A percentile compares a stretch with the other conserved stretches of the same genome.
Evolutionary conservation across 2,888 invertebrate genomes (phyloP).

Genomic region (Trachelus stipa): DNA sequence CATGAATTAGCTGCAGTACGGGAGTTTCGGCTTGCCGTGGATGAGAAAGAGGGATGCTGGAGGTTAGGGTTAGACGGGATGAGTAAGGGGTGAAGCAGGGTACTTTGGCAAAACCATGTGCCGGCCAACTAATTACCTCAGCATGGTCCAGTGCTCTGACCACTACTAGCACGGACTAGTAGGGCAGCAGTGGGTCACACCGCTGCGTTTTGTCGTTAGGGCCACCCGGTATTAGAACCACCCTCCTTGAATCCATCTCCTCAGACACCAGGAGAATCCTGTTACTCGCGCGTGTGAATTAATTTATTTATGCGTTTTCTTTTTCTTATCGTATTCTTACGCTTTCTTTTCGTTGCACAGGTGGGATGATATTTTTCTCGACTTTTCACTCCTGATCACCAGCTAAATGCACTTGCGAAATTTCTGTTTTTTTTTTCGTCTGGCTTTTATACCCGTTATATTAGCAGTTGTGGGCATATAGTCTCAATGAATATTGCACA

Average conservation of each 20-base stretch:
- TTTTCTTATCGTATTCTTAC: too few relatives aligned
- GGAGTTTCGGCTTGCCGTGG: conserved; percentile 3
- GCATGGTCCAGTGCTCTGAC: conserved; percentile 33
- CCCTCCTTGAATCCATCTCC: not conserved
- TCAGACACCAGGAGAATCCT: not conserved
- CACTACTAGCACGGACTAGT: not conserved
- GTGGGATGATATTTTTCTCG: too few relatives aligned
- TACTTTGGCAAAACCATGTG: conserved; percentile 40
- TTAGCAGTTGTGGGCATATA: too few relatives aligned
- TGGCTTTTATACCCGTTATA: too few relatives aligned
- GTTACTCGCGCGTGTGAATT: not conserved
- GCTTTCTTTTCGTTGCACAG: too few relatives aligned
- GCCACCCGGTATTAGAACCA: conserved; percentile 5
- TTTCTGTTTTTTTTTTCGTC: too few relatives aligned
- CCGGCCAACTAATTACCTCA: conserved; percentile 48
- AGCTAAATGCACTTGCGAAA: too few relatives aligned
- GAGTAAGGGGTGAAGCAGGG: conserved; percentile 14
- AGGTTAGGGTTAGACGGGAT: too few relatives aligned
- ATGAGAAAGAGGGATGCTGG: conserved; percentile 17
- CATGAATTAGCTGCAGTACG: conserved; percentile 53
- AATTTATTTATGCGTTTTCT: not conserved
- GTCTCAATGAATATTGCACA: too few relatives aligned
- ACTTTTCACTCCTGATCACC: too few relatives aligned
- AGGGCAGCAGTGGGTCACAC: not conserved
- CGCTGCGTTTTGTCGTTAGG: not conserved